Percentiles rank a stretch among this genome's conserved stretches.
These are phyloP conservation scores for Alces alces DNA, from an alignment of 2,113 vertebrate genomes.

Conservation along the genomic window DNA sequence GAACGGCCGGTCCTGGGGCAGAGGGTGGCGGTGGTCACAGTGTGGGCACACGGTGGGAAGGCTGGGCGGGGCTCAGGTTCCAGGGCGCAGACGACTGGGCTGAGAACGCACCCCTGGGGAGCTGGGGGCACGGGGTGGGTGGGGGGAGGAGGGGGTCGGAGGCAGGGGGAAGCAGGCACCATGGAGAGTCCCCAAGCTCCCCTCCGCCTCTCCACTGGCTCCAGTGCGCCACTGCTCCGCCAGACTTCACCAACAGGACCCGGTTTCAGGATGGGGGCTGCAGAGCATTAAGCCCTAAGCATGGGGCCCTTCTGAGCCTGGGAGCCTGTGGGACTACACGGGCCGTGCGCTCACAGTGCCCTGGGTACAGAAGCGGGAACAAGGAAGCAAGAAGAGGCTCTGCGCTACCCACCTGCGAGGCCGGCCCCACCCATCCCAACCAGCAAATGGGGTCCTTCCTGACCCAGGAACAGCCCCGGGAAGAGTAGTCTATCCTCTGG, in stretches of 20 bases:
- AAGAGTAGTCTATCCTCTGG: neutral
- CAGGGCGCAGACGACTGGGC: neutral
- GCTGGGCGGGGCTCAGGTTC: neutral
- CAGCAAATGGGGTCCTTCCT: neutral
- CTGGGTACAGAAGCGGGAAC: neutral
- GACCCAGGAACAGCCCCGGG: too few relatives aligned
- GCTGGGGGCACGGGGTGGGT: neutral
- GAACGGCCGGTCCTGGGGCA: neutral
- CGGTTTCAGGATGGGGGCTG: neutral
- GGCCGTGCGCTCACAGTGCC: neutral
- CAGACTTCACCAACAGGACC: neutral
- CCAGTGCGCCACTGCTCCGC: neutral
- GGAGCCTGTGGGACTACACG: neutral
- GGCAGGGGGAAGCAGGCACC: neutral
- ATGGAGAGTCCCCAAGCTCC: neutral
- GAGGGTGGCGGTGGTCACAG: neutral
- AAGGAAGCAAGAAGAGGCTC: neutral
- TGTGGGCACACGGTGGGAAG: neutral
- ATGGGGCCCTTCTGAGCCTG: neutral
- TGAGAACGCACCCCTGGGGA: neutral
- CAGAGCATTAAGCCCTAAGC: neutral
- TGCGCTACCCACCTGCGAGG: neutral
- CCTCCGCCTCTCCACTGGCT: fast-evolving
- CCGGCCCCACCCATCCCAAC: neutral
- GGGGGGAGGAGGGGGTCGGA: too few relatives aligned